Conservation (phyloP, 1,140 invertebrate genomes). For the Solenopsis invicta region DNA sequence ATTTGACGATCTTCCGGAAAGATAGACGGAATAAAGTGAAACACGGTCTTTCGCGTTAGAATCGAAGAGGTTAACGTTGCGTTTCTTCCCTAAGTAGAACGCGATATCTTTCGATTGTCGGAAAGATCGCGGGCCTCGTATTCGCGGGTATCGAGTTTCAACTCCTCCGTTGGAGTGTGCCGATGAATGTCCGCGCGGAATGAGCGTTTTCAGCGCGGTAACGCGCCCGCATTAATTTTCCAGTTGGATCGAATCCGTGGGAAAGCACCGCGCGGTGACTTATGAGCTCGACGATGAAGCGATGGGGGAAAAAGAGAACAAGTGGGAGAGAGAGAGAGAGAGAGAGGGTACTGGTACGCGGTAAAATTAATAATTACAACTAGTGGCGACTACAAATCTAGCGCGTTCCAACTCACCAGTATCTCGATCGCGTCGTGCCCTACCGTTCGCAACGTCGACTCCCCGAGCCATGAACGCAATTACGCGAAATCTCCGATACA, state of each 20-base stretch:
- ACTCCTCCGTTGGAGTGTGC: neutral
- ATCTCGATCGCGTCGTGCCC: constrained; percentile 25
- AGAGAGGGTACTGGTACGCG: neutral
- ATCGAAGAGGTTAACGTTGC: no score
- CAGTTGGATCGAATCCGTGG: constrained; percentile 10
- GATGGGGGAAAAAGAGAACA: neutral
- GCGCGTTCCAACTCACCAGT: neutral
- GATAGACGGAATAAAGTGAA: neutral
- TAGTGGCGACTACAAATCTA: neutral
- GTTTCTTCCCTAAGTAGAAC: no score
- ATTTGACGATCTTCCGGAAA: constrained; percentile 1
- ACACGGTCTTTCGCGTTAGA: no score
- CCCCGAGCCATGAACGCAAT: constrained; percentile 67
- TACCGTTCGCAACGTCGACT: constrained; percentile 48
- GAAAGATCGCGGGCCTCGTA: neutral
- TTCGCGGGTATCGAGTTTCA: constrained; percentile 1
- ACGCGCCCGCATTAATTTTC: constrained; percentile 39
- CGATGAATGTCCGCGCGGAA: constrained; percentile 30
- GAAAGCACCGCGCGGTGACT: constrained; percentile 21
- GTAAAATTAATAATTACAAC: constrained; percentile 57
- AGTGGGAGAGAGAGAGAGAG: neutral
- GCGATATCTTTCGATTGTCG: no score
- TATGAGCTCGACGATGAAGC: constrained; percentile 20
- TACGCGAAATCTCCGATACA: constrained; percentile 74
- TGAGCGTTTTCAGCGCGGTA: constrained; percentile 27